Evolutionary conservation across 2,888 invertebrate genomes (phyloP), one percentile per base, ranked within the genome.

Genomic region (Dolichopus griseipennis): DNA sequence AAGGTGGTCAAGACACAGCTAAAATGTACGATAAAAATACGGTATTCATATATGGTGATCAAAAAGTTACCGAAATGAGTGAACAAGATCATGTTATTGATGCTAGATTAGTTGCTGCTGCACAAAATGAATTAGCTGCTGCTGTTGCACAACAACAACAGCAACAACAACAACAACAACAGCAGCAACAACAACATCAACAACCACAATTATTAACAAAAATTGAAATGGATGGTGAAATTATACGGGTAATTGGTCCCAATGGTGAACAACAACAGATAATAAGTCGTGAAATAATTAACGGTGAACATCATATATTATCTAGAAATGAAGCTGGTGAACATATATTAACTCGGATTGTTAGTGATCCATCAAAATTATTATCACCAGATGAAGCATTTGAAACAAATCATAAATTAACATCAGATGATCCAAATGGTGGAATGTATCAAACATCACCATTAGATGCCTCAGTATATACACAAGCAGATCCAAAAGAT

Each of bases 261-360:
- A 82, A 81, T 69, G 82, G 82, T 0, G 82, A 82, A 43, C 81
- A 80, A 66, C 81, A 81, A 70, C 80, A 81, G 72, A 82, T 82
- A 65, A 82, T 82, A 64, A 81, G 82, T 65, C 77, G 82, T 3
- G 82, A 82, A 73, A 81, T 81, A 43, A 81, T 82, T 71, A 81
- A 82, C 67, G 82, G 82, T 0, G 82, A 82, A 70, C 82, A 82
- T 69, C 82, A 82, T 72, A 82, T 82, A 20, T 72, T 82, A 68
- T 81, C 82, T 52, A 76, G 82, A 21, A 82, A 81, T 65, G 81
- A 82, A 72, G 81, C 82, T 12, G 82, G 82, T n/a, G 82, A 82
- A 70, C 82, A 82, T 68, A 81, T 82, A 67, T 76, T 82, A 22
- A 82, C 82, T 12, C 78, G 82, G 22, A 82, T 82, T 66, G 82